Base-by-base conservation (phyloP, 2,113 vertebrate genomes). In the Apodemus sylvaticus region DNA sequence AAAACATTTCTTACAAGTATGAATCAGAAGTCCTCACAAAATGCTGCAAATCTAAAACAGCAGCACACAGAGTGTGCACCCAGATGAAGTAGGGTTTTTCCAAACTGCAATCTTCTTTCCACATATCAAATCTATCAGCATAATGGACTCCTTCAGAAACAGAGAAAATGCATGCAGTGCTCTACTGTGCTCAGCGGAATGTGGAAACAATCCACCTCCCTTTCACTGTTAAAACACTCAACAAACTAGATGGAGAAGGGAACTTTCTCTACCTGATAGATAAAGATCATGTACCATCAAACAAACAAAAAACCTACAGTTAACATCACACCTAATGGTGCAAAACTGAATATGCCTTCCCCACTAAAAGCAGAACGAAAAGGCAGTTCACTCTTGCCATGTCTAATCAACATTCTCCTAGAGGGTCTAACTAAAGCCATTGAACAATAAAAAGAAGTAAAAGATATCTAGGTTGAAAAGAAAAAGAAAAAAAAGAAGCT, bases 281-380 rank as follows among this genome's bases (percentile, higher is more conserved):
- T 66, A 86, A 86, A 86, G 82, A 86, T 86, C 60, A 86, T 48
- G 60, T 86, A 20, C 82, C 82, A 86, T 83, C 81, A 42, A 83
- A 83, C 81, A 42, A 62, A 83, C 58, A 86, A 86, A 66, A 64
- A 34, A 11, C 82, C 60, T 86, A 22, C 60, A 83, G 81, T 83
- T 83, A 83, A 62, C 81, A 42, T 73, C 53, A n/a, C 36, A 73
- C 76, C 62, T 64, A 73, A 88, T 53, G 66, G 45, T 31, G 3
- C 24, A 71, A 73, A 53, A 81, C 53, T 71, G 39, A 14, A 89
- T 81, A 81, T 62, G 39, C 53, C 79, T 83, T 83, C 74, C 42
- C 11, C 29, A 19, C 82, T 66, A 66, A 86, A 42, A 86, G 58
- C 39, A 34, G 9, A 86, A 86, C 48, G 82, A 86, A 64, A 66